Evolutionary conservation across 2,113 vertebrate species (phyloP).

Genomic region (Anseranas semipalmata): DNA sequence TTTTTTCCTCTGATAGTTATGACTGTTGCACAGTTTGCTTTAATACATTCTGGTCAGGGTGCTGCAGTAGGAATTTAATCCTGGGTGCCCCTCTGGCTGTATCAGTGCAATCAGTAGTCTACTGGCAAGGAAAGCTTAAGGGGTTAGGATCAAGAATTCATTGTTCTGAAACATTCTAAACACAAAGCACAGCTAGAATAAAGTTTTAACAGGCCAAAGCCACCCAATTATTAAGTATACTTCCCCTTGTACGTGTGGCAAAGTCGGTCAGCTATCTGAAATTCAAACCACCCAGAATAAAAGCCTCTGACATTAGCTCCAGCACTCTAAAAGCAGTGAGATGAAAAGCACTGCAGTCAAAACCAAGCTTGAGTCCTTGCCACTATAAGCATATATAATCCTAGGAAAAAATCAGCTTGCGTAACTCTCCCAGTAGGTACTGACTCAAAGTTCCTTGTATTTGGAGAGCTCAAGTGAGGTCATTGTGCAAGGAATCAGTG

Average conservation of each 20-base stretch:
- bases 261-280: not conserved
- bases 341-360: not conserved
- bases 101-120: not conserved
- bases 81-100: not conserved
- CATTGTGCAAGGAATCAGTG: not conserved
- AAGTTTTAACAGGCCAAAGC: not conserved
- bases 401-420: not conserved
- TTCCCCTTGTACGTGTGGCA: not conserved
- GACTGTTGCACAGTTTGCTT: not conserved
- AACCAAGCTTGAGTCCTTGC: not conserved
- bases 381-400: not conserved
- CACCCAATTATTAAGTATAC: not conserved
- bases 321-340: not conserved
- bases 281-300: not conserved
- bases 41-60: not conserved
- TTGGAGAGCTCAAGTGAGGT: not conserved
- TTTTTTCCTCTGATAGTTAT: not conserved
- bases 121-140: not conserved
- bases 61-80: not conserved
- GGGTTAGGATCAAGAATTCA: not conserved
- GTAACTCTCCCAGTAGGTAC: not conserved
- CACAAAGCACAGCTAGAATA: not conserved
- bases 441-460: not conserved
- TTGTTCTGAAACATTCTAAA: not conserved
- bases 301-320: not conserved